A percentile compares a stretch with the other conserved stretches of the same genome.
Evolutionary conservation across 37 sponge, comb jelly and placozoan species (phyloP).

Genomic region (Halichondria panicea): DNA sequence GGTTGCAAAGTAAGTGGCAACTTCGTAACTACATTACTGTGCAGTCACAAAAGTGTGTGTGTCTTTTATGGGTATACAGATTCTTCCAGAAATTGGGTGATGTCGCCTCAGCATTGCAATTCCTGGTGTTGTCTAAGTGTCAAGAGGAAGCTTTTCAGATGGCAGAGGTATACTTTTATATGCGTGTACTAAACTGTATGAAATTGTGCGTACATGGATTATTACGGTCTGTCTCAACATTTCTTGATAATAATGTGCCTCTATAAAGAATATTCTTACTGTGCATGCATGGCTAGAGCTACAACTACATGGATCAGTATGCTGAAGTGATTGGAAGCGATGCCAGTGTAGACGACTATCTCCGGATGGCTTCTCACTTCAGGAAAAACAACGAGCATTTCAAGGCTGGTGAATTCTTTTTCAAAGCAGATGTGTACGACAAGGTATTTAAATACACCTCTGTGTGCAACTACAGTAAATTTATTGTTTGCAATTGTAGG

Average conservation of each 20-base stretch:
- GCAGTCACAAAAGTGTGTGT: not conserved
- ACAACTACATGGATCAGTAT: constrained; percentile 83
- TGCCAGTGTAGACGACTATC: constrained; percentile 80
- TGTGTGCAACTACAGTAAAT: no score
- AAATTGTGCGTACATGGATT: not conserved
- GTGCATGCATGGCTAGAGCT: no score
- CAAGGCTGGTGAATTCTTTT: constrained; percentile 83
- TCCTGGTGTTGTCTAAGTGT: constrained; percentile 88
- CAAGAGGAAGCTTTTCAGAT: constrained; percentile 88
- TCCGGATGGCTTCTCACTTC: constrained; percentile 80
- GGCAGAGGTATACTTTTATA: constrained; percentile 78
- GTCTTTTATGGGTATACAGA: constrained; percentile 18
- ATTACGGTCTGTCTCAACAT: not conserved
- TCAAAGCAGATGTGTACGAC: constrained; percentile 70
- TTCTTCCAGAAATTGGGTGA: constrained; percentile 90
- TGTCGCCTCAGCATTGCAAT: constrained; percentile 81
- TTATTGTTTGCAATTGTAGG: constrained; percentile 7
- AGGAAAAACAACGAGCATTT: constrained; percentile 56
- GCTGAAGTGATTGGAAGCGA: constrained; percentile 90
- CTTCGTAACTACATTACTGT: not conserved
- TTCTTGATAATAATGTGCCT: no score
- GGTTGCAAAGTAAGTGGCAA: constrained; percentile 96
- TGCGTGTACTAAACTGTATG: not conserved
- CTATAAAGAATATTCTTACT: no score
- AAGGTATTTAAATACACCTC: no score